Percentiles rank a stretch among this genome's conserved stretches.
phyloP scores from a whole-genome alignment of 2,797 vertebrate genomes.

The Xenops minutus region DNA sequence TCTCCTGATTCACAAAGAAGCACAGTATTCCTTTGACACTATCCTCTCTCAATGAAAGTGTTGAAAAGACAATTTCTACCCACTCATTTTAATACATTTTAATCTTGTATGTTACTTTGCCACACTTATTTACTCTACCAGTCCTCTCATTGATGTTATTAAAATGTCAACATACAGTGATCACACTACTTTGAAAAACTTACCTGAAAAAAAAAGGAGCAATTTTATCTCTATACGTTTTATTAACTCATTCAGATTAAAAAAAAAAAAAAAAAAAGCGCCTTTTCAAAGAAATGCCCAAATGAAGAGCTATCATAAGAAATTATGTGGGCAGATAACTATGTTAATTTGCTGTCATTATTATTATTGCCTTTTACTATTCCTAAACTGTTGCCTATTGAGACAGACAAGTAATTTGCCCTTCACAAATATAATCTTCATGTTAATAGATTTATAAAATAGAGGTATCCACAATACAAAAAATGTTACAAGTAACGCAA shows the following conservation, averaged over 20 bases:
- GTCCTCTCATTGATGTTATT: neutral
- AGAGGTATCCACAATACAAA: neutral
- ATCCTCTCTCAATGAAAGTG: neutral
- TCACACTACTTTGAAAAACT: neutral
- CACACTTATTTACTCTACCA: neutral
- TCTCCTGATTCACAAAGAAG: neutral
- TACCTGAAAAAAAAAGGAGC: neutral
- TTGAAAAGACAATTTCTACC: neutral
- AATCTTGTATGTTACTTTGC: neutral
- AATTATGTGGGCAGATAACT: neutral
- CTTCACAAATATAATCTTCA: neutral
- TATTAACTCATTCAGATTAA: neutral
- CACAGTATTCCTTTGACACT: neutral
- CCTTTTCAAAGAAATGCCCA: neutral
- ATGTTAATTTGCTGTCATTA: neutral
- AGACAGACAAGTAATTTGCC: neutral
- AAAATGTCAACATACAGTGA: neutral
- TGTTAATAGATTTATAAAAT: neutral
- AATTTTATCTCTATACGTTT: neutral
- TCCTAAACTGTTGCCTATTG: neutral
- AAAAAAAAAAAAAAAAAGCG: too few relatives aligned
- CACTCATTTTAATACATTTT: conserved; percentile 1
- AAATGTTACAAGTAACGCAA: neutral
- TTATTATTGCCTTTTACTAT: neutral
- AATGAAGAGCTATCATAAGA: neutral